phyloP scores from a whole-genome alignment of 2,113 vertebrate species.

The Sterna hirundo region DNA sequence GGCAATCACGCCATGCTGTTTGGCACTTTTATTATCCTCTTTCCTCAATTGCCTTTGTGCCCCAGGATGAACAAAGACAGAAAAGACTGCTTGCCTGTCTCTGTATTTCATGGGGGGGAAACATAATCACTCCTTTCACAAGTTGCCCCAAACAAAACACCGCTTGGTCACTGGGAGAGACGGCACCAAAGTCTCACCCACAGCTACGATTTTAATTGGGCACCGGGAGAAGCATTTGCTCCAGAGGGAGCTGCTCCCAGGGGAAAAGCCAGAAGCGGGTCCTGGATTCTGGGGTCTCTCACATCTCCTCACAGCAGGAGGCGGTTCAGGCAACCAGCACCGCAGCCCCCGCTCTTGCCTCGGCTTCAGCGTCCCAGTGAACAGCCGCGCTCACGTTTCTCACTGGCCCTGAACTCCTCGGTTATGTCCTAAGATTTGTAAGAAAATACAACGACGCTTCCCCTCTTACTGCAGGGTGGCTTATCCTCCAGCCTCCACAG shows the following conservation, averaged over 20 bases:
- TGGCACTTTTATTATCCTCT: not conserved
- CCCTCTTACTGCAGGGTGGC: not conserved
- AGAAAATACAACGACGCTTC: not conserved
- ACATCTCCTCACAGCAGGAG: not conserved
- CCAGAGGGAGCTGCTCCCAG: not conserved
- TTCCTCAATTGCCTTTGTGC: not conserved
- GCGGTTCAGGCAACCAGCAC: not conserved
- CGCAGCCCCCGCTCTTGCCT: accelerated
- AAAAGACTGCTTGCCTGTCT: not conserved
- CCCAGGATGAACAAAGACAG: not conserved
- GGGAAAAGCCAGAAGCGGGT: not conserved
- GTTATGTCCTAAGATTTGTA: accelerated
- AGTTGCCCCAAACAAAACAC: no score
- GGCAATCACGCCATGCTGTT: accelerated
- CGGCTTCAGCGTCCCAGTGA: not conserved
- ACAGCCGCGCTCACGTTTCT: accelerated
- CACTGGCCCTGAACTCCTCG: not conserved
- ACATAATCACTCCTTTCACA: accelerated
- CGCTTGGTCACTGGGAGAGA: not conserved
- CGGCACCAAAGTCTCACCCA: not conserved
- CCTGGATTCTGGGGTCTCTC: not conserved
- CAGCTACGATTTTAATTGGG: accelerated
- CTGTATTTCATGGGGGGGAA: no score
- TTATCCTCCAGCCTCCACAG: not conserved
- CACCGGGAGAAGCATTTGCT: not conserved